Base-by-base conservation (phyloP, 1,140 invertebrate species). In the Scaptomyza graminum region DNA sequence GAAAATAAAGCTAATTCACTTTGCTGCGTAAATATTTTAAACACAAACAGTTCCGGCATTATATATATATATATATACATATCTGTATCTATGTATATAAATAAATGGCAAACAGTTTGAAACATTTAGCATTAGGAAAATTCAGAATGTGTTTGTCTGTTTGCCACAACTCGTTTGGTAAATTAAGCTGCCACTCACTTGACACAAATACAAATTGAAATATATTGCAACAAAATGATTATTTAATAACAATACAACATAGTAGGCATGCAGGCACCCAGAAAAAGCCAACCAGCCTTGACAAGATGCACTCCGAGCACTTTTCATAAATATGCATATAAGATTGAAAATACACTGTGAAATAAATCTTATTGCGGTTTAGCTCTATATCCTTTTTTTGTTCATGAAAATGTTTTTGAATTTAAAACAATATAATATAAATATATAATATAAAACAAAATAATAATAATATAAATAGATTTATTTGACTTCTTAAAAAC, bases 151-250 rank as follows among this genome's bases (percentile, higher is more conserved):
- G 16, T 43, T 12, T 34, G 44, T 37, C 7, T 34, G 25, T 11
- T 28, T 50, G 63, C 66, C 7, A 25, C 8, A 13, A 13, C 49
- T 55, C 9, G 65, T 52, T 69, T 69, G 65, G 63, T 71, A 87
- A 88, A 87, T 87, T 76, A 82, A 88, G 50, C 70, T 87, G 82
- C 74, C 82, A 88, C 83, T 87, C 80, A 69, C 51, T 64, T 79
- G 76, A 65, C 71, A 83, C 62, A 41, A 52, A 76, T 56, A 62
- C 78, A 88, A 88, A 87, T 82, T 87, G 82, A 76, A 79, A 87
- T 88, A 82, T 87, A 88, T 88, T 82, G 85, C 82, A 79, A 75
- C 67, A 82, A 78, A 88, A 87, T 87, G 79, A 87, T 82, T 88
- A 82, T 88, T 87, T 87, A 88, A 87, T 87, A 82, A 79, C 61